Evolutionary conservation across 30 jellyfish, hydroid and myxozoan genomes (phyloP).

Genomic region (Aurelia coerulea): DNA sequence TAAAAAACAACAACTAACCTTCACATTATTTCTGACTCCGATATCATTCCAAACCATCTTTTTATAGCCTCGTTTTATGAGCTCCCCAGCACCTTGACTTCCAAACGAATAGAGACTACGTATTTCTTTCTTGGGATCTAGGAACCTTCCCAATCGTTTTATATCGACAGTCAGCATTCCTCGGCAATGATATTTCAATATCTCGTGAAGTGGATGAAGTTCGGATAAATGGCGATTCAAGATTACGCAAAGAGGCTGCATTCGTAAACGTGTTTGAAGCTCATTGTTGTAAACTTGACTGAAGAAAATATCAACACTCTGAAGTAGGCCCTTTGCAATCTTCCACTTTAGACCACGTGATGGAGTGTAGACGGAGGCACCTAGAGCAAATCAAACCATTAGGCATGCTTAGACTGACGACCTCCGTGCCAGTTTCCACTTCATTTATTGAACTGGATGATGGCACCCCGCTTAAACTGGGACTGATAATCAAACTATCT

Average conservation of each 20-base stretch:
- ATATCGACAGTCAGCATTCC: constrained; percentile 54
- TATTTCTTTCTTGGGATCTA: background rate
- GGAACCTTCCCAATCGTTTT: constrained; percentile 14
- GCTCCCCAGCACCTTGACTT: constrained; percentile 20
- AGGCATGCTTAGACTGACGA: no score
- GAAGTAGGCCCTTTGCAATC: constrained; percentile 68
- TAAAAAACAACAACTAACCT: constrained; percentile 3
- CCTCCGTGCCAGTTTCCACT: no score
- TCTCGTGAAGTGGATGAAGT: constrained; percentile 81
- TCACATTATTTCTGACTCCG: constrained; percentile 16
- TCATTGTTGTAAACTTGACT: constrained; percentile 64
- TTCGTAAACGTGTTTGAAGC: constrained; percentile 63
- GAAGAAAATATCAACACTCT: constrained; percentile 49
- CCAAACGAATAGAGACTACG: constrained; percentile 26
- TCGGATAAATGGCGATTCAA: constrained; percentile 67
- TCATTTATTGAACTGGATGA: no score
- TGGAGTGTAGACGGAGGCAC: constrained; percentile 75
- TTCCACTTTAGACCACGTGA: constrained; percentile 64
- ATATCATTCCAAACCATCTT: constrained; percentile 55
- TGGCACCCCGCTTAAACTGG: no score
- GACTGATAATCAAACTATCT: no score
- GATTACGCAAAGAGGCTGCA: constrained; percentile 78
- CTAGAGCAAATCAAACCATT: constrained; percentile 14
- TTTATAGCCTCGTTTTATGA: constrained; percentile 11
- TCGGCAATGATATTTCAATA: constrained; percentile 77